These are phyloP conservation scores for Hirudo medicinalis DNA, from an alignment of 1,140 invertebrate genomes.

Conservation along the genomic window DNA sequence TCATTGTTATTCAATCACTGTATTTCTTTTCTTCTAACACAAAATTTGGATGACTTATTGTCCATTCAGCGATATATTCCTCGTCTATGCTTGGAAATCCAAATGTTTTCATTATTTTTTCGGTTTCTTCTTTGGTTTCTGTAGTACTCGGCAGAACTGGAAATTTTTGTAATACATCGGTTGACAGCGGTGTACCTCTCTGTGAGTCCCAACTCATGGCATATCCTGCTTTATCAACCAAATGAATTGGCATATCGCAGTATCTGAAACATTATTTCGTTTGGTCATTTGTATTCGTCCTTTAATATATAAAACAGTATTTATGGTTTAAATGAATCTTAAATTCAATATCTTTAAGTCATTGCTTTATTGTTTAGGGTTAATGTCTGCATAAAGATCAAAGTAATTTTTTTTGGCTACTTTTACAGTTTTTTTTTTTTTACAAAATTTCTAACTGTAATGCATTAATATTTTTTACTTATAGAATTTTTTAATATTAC, in stretches of 20 bases:
- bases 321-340: not conserved
- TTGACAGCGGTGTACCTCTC: not conserved
- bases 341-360: not conserved
- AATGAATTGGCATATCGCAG: not conserved
- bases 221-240: not conserved
- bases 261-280: not conserved
- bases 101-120: not conserved
- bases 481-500: not conserved
- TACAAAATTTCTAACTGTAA: too few relatives aligned
- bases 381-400: too few relatives aligned
- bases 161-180: not conserved
- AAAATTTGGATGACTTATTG: not conserved
- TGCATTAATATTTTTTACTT: too few relatives aligned
- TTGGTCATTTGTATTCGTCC: too few relatives aligned
- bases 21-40: too few relatives aligned
- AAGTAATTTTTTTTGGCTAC: too few relatives aligned
- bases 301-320: not conserved
- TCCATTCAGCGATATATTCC: not conserved
- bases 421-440: too few relatives aligned
- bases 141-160: not conserved
- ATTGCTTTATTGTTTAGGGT: too few relatives aligned
- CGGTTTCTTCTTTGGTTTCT: not conserved
- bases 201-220: slow-evolving; percentile 11
- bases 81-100: not conserved
- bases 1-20: too few relatives aligned